Conservation (phyloP, 2,113 vertebrate species). For the Loxodonta africana region DNA sequence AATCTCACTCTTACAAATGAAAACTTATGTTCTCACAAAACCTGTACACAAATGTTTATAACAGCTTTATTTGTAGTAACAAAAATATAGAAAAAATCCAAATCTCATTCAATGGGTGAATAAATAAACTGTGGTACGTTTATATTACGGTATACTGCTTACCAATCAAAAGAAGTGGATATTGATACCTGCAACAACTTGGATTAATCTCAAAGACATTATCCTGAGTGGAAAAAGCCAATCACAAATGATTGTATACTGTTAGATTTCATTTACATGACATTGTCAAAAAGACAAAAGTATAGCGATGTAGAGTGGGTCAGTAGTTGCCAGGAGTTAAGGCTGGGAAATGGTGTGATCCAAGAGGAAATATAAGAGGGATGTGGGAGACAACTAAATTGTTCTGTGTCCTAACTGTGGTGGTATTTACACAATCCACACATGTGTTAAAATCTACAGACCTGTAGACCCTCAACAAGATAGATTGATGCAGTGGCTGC, state of each 20-base stretch:
- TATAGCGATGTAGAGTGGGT: neutral
- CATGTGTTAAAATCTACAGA: neutral
- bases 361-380: neutral
- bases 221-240: neutral
- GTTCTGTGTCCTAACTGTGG: neutral
- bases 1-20: neutral
- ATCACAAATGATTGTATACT: neutral
- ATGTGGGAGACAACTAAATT: neutral
- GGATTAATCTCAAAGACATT: neutral
- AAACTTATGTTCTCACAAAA: neutral
- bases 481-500: neutral
- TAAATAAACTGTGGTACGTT: neutral
- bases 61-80: neutral
- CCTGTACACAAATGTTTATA: neutral
- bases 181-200: neutral
- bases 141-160: neutral
- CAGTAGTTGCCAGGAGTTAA: neutral
- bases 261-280: neutral
- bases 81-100: neutral
- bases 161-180: neutral
- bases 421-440: neutral
- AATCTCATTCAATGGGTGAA: neutral
- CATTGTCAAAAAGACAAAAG: neutral
- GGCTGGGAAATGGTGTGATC: neutral
- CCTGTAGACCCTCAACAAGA: neutral